Conservation (phyloP, 2,113 vertebrate species). For the Cyanoliseus patagonus region DNA sequence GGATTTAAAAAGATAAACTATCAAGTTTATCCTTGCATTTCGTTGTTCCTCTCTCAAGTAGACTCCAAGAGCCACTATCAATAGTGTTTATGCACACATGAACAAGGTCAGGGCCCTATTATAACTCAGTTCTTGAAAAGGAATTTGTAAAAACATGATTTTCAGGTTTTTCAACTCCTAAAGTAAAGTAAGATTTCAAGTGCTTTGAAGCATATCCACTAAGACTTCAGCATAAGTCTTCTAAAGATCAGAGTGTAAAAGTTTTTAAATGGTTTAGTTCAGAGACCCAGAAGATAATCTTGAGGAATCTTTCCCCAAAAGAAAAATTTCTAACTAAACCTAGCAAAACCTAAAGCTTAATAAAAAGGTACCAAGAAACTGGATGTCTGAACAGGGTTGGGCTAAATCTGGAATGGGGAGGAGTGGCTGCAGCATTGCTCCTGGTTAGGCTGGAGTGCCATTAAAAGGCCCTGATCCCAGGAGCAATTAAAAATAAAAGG, state of each 20-base stretch:
- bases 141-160: constrained; percentile 1
- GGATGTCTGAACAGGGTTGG: not conserved
- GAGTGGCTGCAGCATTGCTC: not conserved
- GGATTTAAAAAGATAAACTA: not conserved
- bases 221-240: not conserved
- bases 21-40: not conserved
- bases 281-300: not conserved
- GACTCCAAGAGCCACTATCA: not conserved
- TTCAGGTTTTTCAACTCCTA: constrained; percentile 52
- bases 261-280: not conserved
- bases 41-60: not conserved
- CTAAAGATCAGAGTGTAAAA: not conserved
- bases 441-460: not conserved
- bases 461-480: not conserved
- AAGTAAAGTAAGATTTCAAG: constrained; percentile 14
- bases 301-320: not conserved
- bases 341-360: not conserved
- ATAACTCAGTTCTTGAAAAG: not conserved
- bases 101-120: not conserved
- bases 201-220: constrained; percentile 26
- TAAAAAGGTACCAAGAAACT: not conserved
- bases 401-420: not conserved
- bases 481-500: not conserved
- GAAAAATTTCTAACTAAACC: not conserved
- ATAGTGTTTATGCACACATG: not conserved